A percentile compares a stretch with the other conserved stretches of the same genome.
Evolutionary conservation across 2,797 vertebrate species (phyloP).

Genomic region (Dryobates pubescens): DNA sequence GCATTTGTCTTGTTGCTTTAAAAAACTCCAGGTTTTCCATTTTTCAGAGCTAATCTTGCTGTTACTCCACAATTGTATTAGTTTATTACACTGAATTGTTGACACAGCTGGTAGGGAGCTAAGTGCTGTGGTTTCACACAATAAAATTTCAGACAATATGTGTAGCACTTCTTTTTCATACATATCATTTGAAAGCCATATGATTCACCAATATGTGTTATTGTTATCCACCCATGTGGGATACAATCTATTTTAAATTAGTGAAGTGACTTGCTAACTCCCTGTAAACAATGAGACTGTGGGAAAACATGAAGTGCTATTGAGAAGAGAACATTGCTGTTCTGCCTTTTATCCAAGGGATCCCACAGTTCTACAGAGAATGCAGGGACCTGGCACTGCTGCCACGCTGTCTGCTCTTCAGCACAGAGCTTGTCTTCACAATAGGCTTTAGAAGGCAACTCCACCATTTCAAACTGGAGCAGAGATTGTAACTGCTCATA

Average conservation of each 20-base stretch:
- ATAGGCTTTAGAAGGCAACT: conserved; percentile 1
- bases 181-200: conserved; percentile 70
- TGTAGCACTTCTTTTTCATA: conserved; percentile 69
- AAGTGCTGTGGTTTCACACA: conserved; percentile 75
- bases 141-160: conserved; percentile 72
- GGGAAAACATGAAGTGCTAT: conserved; percentile 71
- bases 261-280: conserved; percentile 67
- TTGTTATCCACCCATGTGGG: conserved; percentile 72
- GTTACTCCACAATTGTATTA: conserved; percentile 49
- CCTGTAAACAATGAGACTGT: conserved; percentile 70
- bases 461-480: background rate
- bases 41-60: conserved; percentile 54
- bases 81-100: conserved; percentile 67
- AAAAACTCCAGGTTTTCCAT: background rate
- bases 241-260: conserved; percentile 72
- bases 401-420: background rate
- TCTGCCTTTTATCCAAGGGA: conserved; percentile 62
- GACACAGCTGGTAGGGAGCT: conserved; percentile 74
- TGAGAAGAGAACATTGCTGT: conserved; percentile 67
- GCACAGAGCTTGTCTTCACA: conserved; percentile 31
- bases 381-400: conserved; percentile 52
- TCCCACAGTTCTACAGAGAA: conserved; percentile 65
- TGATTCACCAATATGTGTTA: conserved; percentile 73
- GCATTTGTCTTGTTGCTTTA: background rate
- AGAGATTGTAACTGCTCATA: background rate